Conservation (phyloP, 2,888 invertebrate genomes). For the Micoletzkya japonica region DNA sequence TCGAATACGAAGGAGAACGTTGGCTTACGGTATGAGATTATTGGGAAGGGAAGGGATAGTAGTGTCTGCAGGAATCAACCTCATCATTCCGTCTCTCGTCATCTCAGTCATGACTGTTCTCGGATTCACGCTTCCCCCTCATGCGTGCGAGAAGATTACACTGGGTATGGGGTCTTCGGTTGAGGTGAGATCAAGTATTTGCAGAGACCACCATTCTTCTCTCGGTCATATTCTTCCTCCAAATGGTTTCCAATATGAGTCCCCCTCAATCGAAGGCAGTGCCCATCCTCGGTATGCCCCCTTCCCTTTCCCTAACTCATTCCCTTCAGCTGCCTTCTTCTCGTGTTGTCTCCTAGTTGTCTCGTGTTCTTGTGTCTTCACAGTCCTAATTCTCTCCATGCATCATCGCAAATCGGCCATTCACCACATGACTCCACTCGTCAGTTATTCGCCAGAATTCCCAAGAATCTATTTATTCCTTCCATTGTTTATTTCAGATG, state of each 20-base stretch:
- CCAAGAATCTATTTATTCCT: neutral
- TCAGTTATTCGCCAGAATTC: too few species aligned
- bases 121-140: conserved; percentile 49
- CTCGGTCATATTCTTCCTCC: conserved; percentile 50
- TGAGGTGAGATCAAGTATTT: conserved; percentile 6
- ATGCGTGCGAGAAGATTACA: conserved; percentile 48
- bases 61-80: conserved; percentile 36
- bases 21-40: conserved; percentile 38
- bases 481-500: conserved; percentile 42
- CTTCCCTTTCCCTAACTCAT: neutral
- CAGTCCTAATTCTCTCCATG: conserved; percentile 42
- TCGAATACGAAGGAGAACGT: conserved; percentile 42
- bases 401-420: conserved; percentile 43
- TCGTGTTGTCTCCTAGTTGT: conserved; percentile 49
- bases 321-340: conserved; percentile 46
- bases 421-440: conserved; percentile 38
- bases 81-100: conserved; percentile 48
- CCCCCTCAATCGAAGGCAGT: conserved; percentile 48
- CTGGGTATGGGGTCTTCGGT: conserved; percentile 34
- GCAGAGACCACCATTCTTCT: conserved; percentile 48
- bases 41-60: neutral
- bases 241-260: conserved; percentile 48
- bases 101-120: conserved; percentile 51
- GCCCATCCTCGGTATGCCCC: conserved; percentile 39
- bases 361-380: conserved; percentile 47